phyloP scores from a whole-genome alignment of 2,797 vertebrate genomes.

The Fistularia commersonii region DNA sequence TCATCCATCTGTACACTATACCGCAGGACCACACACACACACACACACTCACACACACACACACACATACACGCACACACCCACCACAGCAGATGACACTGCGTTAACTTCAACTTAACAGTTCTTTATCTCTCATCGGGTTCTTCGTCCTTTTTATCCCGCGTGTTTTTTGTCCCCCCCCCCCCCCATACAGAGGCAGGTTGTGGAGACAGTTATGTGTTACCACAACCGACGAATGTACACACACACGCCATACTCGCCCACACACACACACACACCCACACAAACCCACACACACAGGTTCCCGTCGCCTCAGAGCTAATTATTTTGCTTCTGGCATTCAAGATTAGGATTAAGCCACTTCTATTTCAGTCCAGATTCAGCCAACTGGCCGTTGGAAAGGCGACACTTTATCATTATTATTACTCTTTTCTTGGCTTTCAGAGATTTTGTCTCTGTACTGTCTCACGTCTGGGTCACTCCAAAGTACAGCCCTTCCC shows the following conservation, averaged over 20 bases:
- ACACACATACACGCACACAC: conserved; percentile 9
- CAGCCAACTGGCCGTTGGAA: conserved; percentile 51
- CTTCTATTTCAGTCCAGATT: conserved; percentile 29
- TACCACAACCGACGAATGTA: neutral
- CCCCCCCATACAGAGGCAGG: too few species aligned
- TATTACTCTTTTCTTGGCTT: too few species aligned
- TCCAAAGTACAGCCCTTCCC: conserved; percentile 34
- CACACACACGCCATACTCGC: conserved; percentile 14
- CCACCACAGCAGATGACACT: neutral
- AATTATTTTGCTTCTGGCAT: conserved; percentile 63
- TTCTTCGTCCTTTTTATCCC: too few species aligned
- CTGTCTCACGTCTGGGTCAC: conserved; percentile 32
- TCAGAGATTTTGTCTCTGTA: conserved; percentile 47
- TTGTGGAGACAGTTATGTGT: too few species aligned
- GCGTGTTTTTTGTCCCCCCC: too few species aligned
- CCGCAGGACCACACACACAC: conserved; percentile 65
- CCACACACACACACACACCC: conserved; percentile 19
- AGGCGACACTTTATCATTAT: conserved; percentile 19
- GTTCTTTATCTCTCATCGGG: neutral
- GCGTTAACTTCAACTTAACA: neutral
- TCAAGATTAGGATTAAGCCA: too few species aligned
- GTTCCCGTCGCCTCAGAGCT: conserved; percentile 53
- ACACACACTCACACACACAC: conserved; percentile 3
- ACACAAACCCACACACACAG: conserved; percentile 8
- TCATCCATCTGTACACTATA: conserved; percentile 81